Conservation (phyloP, 2,113 vertebrate species). For the Scophthalmus maximus region DNA sequence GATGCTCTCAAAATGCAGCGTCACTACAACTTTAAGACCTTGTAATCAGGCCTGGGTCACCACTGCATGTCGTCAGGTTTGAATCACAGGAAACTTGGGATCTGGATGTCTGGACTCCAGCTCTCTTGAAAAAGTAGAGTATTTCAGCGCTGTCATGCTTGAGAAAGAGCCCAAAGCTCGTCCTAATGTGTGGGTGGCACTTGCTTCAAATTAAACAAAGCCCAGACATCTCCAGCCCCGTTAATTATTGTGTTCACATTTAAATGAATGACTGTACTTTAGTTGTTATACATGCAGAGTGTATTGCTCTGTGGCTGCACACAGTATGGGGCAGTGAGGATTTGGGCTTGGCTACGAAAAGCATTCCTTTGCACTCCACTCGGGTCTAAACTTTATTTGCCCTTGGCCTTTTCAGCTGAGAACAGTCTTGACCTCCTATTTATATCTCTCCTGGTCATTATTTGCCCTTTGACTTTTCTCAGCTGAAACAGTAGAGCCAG, state of each 20-base stretch:
- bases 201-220: too few species aligned
- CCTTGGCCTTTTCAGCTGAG: conserved; percentile 79
- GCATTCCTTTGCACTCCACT: conserved; percentile 68
- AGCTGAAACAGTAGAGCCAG: conserved; percentile 86
- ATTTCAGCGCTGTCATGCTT: background rate
- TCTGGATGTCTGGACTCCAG: too few species aligned
- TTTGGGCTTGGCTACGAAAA: conserved; percentile 52
- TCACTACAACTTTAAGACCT: too few species aligned
- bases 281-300: background rate
- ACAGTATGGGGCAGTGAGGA: conserved; percentile 9
- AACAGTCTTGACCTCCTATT: conserved; percentile 83
- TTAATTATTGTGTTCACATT: background rate
- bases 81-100: too few species aligned
- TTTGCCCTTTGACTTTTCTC: conserved; percentile 83
- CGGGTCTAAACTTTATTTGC: conserved; percentile 75
- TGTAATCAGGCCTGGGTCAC: too few species aligned
- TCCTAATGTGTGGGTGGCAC: background rate
- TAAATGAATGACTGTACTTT: background rate
- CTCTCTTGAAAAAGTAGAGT: too few species aligned
- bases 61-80: too few species aligned
- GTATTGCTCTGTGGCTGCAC: background rate
- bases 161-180: background rate
- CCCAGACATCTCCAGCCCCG: too few species aligned
- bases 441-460: conserved; percentile 81
- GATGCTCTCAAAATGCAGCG: too few species aligned